These are phyloP conservation scores for Gorsachius goisagi DNA, from an alignment of 2,113 vertebrate species.

Conservation along the genomic window DNA sequence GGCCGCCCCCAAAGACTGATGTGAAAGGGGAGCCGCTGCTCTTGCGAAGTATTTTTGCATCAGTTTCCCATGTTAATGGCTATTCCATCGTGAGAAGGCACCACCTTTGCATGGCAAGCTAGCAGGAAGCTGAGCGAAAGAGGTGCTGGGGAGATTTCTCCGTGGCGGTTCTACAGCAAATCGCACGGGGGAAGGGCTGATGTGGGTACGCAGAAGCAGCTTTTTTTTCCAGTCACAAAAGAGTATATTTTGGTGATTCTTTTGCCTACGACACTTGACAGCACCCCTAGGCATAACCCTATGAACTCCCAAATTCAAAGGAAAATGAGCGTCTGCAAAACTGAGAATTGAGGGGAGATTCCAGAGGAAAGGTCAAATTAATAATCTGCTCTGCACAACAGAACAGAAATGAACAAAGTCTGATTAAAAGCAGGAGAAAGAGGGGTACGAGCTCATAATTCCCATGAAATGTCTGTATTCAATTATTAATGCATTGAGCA, in stretches of 20 bases:
- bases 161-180: neutral
- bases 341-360: neutral
- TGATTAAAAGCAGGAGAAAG: neutral
- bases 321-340: neutral
- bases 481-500: neutral
- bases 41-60: accelerated
- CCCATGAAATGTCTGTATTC: neutral
- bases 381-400: neutral
- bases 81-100: accelerated
- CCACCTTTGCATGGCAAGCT: neutral
- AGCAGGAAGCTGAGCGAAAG: neutral
- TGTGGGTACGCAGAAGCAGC: accelerated
- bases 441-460: neutral
- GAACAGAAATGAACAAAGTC: neutral
- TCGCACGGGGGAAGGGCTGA: accelerated
- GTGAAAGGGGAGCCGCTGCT: neutral
- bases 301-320: neutral
- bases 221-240: neutral
- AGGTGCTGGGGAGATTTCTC: neutral
- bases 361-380: neutral
- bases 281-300: neutral
- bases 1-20: accelerated
- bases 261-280: neutral
- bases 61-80: accelerated
- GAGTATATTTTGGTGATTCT: neutral